phyloP scores from a whole-genome alignment of 2,113 vertebrate genomes.

The Tragulus kanchil region DNA sequence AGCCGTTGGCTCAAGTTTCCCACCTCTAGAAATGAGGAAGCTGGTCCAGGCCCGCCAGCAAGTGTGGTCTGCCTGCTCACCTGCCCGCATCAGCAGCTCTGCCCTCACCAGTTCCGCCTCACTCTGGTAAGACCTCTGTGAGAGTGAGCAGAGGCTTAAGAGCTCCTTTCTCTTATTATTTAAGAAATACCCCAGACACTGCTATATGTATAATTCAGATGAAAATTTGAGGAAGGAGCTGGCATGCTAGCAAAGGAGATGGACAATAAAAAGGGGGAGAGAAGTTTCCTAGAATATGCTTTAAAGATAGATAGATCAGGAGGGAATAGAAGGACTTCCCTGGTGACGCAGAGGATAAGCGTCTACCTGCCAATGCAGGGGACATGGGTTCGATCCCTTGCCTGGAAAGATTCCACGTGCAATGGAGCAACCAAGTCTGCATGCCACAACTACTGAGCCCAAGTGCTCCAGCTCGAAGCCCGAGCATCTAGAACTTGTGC shows the following conservation, averaged over 20 bases:
- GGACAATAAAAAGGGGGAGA: background rate
- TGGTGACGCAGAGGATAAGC: too few relatives aligned
- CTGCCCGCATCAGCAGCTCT: background rate
- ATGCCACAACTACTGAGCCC: too few relatives aligned
- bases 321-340: too few relatives aligned
- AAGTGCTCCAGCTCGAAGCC: too few relatives aligned
- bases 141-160: accelerated
- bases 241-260: background rate
- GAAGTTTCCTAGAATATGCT: background rate
- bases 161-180: background rate
- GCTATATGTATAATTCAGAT: background rate
- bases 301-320: background rate
- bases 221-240: background rate
- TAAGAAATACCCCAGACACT: background rate
- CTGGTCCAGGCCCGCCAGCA: background rate
- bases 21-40: background rate
- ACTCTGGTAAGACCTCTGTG: background rate
- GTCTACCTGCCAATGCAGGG: too few relatives aligned
- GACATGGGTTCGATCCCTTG: too few relatives aligned
- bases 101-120: background rate
- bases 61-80: background rate
- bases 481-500: too few relatives aligned
- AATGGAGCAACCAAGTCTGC: too few relatives aligned
- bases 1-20: background rate
- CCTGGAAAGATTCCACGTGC: too few relatives aligned